phyloP scores from a whole-genome alignment of 2,113 vertebrate species.

The Hippoglossus stenolepis region DNA sequence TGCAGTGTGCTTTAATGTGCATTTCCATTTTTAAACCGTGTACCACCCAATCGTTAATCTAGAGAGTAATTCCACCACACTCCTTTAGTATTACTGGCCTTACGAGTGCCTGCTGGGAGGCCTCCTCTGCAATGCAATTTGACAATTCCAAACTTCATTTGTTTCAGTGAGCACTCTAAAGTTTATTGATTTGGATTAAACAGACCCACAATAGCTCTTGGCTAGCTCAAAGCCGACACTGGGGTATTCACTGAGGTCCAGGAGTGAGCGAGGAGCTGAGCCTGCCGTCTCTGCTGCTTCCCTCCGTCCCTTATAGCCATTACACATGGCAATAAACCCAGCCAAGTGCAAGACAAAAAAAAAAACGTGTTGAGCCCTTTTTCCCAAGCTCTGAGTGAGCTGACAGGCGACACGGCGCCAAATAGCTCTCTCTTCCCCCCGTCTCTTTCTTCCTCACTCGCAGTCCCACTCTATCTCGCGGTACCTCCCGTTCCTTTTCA shows the following conservation, averaged over 20 bases:
- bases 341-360: constrained; percentile 35
- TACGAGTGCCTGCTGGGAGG: constrained; percentile 35
- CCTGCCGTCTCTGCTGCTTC: constrained; percentile 41
- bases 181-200: constrained; percentile 72
- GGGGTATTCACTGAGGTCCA: constrained; percentile 53
- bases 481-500: constrained; percentile 43
- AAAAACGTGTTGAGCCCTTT: constrained; percentile 35
- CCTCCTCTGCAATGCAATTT: constrained; percentile 36
- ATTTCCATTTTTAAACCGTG: neutral
- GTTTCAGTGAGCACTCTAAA: constrained; percentile 65
- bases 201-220: constrained; percentile 57
- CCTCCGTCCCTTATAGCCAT: constrained; percentile 49
- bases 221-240: constrained; percentile 45
- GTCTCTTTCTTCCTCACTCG: constrained; percentile 8
- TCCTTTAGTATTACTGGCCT: constrained; percentile 16
- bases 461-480: constrained; percentile 24
- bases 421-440: constrained; percentile 12
- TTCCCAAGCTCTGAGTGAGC: constrained; percentile 37
- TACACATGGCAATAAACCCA: constrained; percentile 53
- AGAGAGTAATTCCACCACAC: neutral
- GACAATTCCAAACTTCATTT: constrained; percentile 64
- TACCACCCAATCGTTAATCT: neutral
- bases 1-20: neutral
- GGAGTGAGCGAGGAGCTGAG: constrained; percentile 50
- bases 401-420: constrained; percentile 44